A percentile compares a stretch with the other conserved stretches of the same genome.
These are phyloP conservation scores for Ephialtes manifestator DNA, from an alignment of 2,888 invertebrate species.

Conservation along the genomic window DNA sequence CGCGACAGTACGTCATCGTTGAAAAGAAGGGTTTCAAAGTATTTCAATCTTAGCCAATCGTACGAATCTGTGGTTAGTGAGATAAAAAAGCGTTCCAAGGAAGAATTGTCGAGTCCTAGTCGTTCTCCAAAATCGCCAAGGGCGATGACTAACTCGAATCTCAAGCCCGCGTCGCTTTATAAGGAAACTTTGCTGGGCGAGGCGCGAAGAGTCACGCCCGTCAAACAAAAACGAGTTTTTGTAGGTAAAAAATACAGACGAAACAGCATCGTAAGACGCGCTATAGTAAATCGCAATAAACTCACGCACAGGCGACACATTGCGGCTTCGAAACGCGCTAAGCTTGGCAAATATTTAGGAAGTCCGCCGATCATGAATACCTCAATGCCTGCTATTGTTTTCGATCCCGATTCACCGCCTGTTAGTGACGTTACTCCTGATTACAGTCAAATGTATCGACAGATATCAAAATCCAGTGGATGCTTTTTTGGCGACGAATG, in stretches of 20 bases:
- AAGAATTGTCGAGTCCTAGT: conserved; percentile 11
- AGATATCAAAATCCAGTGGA: conserved; percentile 72
- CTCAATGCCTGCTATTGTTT: conserved; percentile 69
- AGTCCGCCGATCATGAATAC: conserved; percentile 72
- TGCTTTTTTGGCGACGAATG: conserved; percentile 40
- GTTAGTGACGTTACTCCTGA: not conserved
- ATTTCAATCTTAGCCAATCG: conserved; percentile 13
- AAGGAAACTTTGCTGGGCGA: conserved; percentile 66
- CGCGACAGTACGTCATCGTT: conserved; percentile 22
- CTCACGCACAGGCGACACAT: conserved; percentile 13
- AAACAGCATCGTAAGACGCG: conserved; percentile 76
- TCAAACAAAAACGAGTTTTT: conserved; percentile 72
- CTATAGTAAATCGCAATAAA: conserved; percentile 71
- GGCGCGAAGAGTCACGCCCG: conserved; percentile 71
- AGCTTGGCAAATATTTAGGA: conserved; percentile 58
- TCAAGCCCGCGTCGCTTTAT: conserved; percentile 39
- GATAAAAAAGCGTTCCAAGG: conserved; percentile 51
- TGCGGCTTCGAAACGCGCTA: conserved; percentile 34
- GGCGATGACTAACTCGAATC: conserved; percentile 37
- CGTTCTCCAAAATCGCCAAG: not conserved
- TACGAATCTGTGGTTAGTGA: conserved; percentile 62
- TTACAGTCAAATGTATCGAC: not conserved
- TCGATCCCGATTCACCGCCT: conserved; percentile 3
- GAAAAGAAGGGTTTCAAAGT: conserved; percentile 26
- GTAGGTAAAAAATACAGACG: conserved; percentile 74